Conservation (phyloP, 2,113 vertebrate species). For the Ranitomeya imitator region DNA sequence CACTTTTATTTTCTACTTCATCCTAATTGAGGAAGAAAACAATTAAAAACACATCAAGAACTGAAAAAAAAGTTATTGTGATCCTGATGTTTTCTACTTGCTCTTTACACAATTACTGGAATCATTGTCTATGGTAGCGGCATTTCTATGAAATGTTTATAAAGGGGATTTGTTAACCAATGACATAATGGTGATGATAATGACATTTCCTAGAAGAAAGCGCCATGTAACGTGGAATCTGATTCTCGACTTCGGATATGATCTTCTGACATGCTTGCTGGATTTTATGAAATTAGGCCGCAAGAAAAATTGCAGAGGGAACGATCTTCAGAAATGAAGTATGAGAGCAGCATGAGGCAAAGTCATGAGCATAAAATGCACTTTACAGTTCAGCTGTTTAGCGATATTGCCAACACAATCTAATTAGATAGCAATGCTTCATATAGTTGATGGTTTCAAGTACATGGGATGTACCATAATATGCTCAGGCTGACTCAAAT, state of each 20-base stretch:
- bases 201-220: conserved; percentile 9
- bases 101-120: not conserved
- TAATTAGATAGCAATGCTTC: conserved; percentile 45
- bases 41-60: not conserved
- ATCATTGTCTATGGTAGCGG: not conserved
- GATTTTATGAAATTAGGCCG: conserved; percentile 45
- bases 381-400: conserved; percentile 45
- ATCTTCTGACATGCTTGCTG: conserved; percentile 31
- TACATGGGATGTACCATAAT: not conserved
- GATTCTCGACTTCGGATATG: conserved; percentile 37
- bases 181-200: not conserved
- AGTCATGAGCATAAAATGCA: conserved; percentile 39
- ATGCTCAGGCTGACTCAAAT: not conserved
- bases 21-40: not conserved
- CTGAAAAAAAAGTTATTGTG: not conserved
- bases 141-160: conserved; percentile 22
- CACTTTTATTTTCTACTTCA: not conserved
- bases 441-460: conserved; percentile 18
- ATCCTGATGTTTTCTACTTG: not conserved
- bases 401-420: conserved; percentile 25
- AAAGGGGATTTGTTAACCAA: not conserved
- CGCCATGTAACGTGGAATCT: not conserved
- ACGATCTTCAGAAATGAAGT: conserved; percentile 33
- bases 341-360: not conserved
- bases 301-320: conserved; percentile 29